Base-by-base conservation (phyloP, 1,140 invertebrate genomes). In the Homalodisca vitripennis region DNA sequence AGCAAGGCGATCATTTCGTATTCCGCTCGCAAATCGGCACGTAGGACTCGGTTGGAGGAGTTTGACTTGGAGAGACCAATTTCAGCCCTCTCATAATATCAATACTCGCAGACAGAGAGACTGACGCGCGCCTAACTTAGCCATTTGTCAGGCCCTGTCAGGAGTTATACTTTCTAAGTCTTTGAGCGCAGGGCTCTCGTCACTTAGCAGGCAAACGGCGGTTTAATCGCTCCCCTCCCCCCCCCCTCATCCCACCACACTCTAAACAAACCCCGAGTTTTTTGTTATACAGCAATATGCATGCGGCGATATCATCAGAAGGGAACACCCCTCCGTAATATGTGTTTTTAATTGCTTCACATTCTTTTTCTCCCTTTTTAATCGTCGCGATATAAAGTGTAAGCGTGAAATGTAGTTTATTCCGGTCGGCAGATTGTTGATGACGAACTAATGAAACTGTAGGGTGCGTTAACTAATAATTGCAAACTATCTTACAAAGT, bases 41-140 rank as follows among this genome's bases (percentile, higher is more conserved):
- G 48, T 51, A 10, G 48, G 48, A 51, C 14, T 51, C 48, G 3
- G 48, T 51, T n/a, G 48, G 48, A 20, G 22, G 48, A 51, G 48
- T 51, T 51, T 51, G 48, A 51, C 48, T 51, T 51, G 48, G 48
- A 51, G 48, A 51, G 48, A 51, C 48, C 48, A 51, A 51, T n/a
- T 51, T n/a, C 48, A 51, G 48, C 48, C 48, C 48, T 51, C 48
- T 51, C 48, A 51, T 51, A 51, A 51, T 51, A 51, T 51, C 48
- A 51, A 51, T 51, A 51, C 48, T 51, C 48, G 17, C 48, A 10
- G 48, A 51, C 3, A 51, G 48, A 51, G n/a, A n/a, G n/a, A n/a
- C n/a, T n/a, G n/a, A n/a, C n/a, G n/a, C n/a, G n/a, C 48, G 48
- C 48, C n/a, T 20, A 51, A 51, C 48, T 51, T 51, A 51, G 17